These are phyloP conservation scores for Polietes domitor DNA, from an alignment of 2,888 invertebrate species.

Conservation along the genomic window DNA sequence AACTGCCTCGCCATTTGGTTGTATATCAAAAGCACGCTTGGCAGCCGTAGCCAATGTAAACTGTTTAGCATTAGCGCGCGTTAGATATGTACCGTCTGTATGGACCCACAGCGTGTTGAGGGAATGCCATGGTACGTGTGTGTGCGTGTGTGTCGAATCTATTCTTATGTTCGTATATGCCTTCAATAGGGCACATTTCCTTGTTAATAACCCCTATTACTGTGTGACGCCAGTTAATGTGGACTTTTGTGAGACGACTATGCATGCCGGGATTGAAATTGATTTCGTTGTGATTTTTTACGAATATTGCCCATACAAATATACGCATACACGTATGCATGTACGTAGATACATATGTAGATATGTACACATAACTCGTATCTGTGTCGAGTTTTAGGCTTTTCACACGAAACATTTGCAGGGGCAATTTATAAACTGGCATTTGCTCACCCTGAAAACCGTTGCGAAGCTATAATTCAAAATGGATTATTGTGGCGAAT, in stretches of 20 bases:
- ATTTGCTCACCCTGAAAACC: conserved; percentile 23
- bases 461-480: conserved; percentile 53
- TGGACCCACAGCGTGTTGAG: conserved; percentile 56
- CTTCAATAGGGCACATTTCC: conserved; percentile 44
- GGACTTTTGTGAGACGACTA: conserved; percentile 19
- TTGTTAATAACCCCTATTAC: conserved; percentile 22
- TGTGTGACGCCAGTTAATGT: conserved; percentile 18
- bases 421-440: conserved; percentile 51
- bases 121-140: conserved; percentile 53
- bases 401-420: conserved; percentile 34
- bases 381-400: background rate
- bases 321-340: background rate
- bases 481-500: conserved; percentile 62
- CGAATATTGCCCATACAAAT: background rate
- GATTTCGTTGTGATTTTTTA: conserved; percentile 48
- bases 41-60: conserved; percentile 64
- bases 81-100: conserved; percentile 26
- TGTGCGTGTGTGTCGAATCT: conserved; percentile 33
- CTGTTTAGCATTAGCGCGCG: conserved; percentile 42
- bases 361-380: conserved; percentile 26
- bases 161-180: conserved; percentile 10
- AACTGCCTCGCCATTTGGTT: conserved; percentile 20
- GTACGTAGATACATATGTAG: conserved; percentile 20
- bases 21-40: conserved; percentile 52
- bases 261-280: conserved; percentile 51